These are phyloP conservation scores for Phylloscopus trochilus DNA, from an alignment of 2,113 vertebrate species.

Conservation along the genomic window DNA sequence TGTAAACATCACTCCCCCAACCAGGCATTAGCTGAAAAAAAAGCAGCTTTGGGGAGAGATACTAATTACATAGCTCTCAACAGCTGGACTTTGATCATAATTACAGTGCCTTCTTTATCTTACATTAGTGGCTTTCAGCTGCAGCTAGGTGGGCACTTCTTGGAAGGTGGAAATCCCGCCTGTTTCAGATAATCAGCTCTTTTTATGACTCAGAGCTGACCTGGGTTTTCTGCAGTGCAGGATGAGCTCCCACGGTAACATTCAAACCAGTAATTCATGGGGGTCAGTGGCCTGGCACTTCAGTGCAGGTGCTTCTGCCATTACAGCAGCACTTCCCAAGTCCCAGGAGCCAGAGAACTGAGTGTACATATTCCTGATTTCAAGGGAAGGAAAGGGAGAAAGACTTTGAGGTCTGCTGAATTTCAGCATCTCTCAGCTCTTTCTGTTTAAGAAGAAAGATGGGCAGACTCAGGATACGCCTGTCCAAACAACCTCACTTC, in stretches of 20 bases:
- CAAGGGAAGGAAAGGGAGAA: background rate
- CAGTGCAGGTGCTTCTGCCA: background rate
- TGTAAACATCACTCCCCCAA: slow-evolving; percentile 51
- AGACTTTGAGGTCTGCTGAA: background rate
- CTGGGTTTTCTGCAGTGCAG: background rate
- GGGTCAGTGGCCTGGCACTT: background rate
- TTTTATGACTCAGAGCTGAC: slow-evolving; percentile 15
- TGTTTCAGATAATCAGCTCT: background rate
- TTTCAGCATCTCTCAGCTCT: background rate
- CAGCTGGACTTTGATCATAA: slow-evolving; percentile 66
- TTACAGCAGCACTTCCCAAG: background rate
- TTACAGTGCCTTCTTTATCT: slow-evolving; percentile 36
- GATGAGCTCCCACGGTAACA: background rate
- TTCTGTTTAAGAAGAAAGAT: background rate
- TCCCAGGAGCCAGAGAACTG: background rate
- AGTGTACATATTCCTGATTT: background rate
- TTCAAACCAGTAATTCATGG: background rate
- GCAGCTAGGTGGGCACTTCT: slow-evolving; percentile 11
- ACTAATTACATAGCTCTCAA: slow-evolving; percentile 53
- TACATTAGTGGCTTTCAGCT: slow-evolving; percentile 28
- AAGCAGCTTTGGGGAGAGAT: background rate
- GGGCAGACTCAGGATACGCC: background rate
- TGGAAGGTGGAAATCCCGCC: slow-evolving; percentile 32
- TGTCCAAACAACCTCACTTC: background rate
- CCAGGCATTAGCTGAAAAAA: slow-evolving; percentile 6